Conservation (phyloP, 2,797 vertebrate genomes). For the Crenichthys baileyi region DNA sequence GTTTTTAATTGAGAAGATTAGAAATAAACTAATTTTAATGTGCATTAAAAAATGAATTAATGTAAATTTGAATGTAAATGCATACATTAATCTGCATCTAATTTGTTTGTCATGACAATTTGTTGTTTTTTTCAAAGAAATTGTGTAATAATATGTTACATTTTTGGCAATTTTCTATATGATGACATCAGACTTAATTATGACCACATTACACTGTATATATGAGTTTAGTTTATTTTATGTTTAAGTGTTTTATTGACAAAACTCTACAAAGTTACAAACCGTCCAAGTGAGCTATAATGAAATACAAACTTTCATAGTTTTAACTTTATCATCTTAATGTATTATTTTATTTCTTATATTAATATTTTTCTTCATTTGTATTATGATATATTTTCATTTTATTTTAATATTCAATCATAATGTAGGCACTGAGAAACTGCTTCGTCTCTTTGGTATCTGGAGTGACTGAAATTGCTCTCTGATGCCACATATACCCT, state of each 20-base stretch:
- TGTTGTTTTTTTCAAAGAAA: neutral
- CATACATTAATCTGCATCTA: neutral
- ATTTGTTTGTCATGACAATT: neutral
- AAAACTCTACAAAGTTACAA: neutral
- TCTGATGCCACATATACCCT: slow-evolving; percentile 46
- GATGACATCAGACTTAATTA: neutral
- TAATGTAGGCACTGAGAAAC: neutral
- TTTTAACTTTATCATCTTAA: neutral
- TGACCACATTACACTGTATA: neutral
- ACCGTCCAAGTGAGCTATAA: neutral
- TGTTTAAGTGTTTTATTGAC: neutral
- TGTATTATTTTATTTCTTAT: neutral
- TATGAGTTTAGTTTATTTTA: neutral
- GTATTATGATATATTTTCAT: neutral
- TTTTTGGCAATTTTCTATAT: neutral
- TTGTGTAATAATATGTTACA: neutral
- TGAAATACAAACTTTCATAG: neutral
- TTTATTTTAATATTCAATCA: neutral
- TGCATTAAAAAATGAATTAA: neutral
- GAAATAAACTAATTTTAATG: neutral
- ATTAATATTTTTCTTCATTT: neutral
- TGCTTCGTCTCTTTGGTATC: neutral
- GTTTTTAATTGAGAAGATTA: neutral
- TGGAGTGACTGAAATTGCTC: neutral
- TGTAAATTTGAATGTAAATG: neutral